Conservation (phyloP, 1,140 invertebrate genomes). For the Limonius californicus region DNA sequence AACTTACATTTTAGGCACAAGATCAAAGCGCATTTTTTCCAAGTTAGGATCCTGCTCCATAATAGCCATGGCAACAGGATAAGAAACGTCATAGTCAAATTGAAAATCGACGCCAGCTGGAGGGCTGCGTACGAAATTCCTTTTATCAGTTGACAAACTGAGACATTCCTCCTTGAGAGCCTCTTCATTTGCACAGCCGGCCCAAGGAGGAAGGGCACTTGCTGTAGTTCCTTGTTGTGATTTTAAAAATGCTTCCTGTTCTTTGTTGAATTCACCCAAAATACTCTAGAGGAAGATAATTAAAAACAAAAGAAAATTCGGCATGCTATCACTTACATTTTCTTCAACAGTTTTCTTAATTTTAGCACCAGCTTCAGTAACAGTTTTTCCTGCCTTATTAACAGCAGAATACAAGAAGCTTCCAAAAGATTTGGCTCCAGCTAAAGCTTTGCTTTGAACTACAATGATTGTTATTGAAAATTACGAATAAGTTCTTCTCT, state of each 20-base stretch:
- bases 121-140: slow-evolving; percentile 95
- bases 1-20: slow-evolving; percentile 95
- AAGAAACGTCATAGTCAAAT: slow-evolving; percentile 89
- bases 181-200: slow-evolving; percentile 83
- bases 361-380: slow-evolving; percentile 77
- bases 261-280: slow-evolving; percentile 92
- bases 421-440: slow-evolving; percentile 87
- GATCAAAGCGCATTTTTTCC: slow-evolving; percentile 96
- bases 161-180: slow-evolving; percentile 91
- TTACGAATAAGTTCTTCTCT: too few relatives aligned
- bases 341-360: slow-evolving; percentile 95
- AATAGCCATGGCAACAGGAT: slow-evolving; percentile 89
- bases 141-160: slow-evolving; percentile 86
- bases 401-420: slow-evolving; percentile 88
- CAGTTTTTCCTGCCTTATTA: slow-evolving; percentile 79
- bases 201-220: slow-evolving; percentile 86
- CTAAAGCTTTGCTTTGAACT: slow-evolving; percentile 89
- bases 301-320: neutral
- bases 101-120: slow-evolving; percentile 93
- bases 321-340: slow-evolving; percentile 69
- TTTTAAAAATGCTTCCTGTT: slow-evolving; percentile 93
- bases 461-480: slow-evolving; percentile 35
- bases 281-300: slow-evolving; percentile 82
- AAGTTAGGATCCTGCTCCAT: slow-evolving; percentile 93
- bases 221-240: slow-evolving; percentile 69